These are phyloP conservation scores for Schlechtendalia chinensis DNA, from an alignment of 1,140 invertebrate genomes.

Conservation along the genomic window DNA sequence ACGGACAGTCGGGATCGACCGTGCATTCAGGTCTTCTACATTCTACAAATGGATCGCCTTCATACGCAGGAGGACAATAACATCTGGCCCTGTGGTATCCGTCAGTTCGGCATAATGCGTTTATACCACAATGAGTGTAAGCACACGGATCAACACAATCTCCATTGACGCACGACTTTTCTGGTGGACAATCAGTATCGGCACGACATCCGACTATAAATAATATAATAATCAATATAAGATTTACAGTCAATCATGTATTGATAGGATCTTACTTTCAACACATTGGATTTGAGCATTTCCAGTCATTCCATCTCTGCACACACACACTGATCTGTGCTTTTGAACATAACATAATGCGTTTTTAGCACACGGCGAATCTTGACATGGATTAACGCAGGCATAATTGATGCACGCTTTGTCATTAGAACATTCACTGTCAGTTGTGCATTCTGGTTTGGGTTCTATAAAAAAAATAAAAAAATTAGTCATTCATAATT, in stretches of 20 bases:
- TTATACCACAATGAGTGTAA: conserved; percentile 76
- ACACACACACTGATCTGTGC: conserved; percentile 80
- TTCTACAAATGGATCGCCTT: conserved; percentile 71
- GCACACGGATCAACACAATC: conserved; percentile 79
- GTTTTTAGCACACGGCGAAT: conserved; percentile 70
- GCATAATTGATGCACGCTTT: conserved; percentile 77
- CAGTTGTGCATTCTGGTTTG: conserved; percentile 73
- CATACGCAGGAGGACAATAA: conserved; percentile 71
- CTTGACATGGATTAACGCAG: conserved; percentile 75
- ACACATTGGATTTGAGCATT: conserved; percentile 78
- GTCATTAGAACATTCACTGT: conserved; percentile 79
- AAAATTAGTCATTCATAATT: neutral
- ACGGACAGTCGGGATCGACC: conserved; percentile 70
- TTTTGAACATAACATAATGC: conserved; percentile 77
- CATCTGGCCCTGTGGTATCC: conserved; percentile 74
- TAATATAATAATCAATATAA: neutral
- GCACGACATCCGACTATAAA: conserved; percentile 76
- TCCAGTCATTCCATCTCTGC: conserved; percentile 78
- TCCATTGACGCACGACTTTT: conserved; percentile 79
- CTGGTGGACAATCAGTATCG: conserved; percentile 78
- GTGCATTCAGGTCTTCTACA: conserved; percentile 79
- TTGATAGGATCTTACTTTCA: conserved; percentile 62
- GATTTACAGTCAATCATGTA: neutral
- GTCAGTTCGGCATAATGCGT: conserved; percentile 74
- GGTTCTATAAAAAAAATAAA: conserved; percentile 58